A percentile compares a stretch with the other conserved stretches of the same genome.
phyloP scores from a whole-genome alignment of 2,113 vertebrate species.

The human region DNA sequence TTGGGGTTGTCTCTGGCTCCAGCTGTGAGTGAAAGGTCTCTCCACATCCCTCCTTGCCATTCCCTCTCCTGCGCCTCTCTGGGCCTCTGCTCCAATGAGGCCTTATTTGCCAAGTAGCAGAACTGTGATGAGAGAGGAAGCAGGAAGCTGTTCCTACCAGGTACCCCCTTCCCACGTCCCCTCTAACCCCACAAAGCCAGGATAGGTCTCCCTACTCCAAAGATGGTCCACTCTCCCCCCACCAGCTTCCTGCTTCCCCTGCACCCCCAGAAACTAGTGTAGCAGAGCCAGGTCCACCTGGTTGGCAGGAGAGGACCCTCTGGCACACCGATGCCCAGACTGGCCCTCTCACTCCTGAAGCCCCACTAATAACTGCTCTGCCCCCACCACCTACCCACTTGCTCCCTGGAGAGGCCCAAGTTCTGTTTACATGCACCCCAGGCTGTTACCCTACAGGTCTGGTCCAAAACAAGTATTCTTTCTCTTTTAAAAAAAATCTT shows the following conservation, averaged over 20 bases:
- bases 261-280: background rate
- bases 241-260: background rate
- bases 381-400: accelerated
- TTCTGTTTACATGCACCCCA: background rate
- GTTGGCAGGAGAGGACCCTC: background rate
- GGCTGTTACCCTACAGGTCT: background rate
- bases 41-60: background rate
- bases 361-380: background rate
- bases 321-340: background rate
- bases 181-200: background rate
- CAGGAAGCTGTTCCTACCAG: background rate
- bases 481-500: background rate
- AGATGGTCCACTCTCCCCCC: background rate
- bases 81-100: background rate
- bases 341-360: background rate
- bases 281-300: background rate
- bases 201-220: background rate
- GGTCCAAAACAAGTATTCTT: background rate
- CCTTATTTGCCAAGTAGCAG: background rate
- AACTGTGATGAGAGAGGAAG: background rate
- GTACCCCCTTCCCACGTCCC: too few relatives aligned
- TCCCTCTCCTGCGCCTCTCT: too few relatives aligned
- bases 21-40: background rate
- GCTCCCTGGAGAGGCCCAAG: background rate
- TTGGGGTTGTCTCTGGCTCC: background rate